Conservation (phyloP, 2,113 vertebrate genomes). For the Puma concolor region DNA sequence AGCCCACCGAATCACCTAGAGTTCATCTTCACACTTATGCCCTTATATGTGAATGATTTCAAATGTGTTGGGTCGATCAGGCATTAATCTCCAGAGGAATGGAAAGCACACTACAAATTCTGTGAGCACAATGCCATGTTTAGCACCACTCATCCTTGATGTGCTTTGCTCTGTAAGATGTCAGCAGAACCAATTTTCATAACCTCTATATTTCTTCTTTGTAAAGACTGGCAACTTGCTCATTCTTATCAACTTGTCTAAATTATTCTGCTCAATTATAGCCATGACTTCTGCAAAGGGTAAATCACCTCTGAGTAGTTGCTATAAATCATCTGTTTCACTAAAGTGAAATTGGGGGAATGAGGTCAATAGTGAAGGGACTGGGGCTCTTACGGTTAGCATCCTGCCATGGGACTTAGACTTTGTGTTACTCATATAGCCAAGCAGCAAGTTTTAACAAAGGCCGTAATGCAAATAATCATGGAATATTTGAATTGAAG, state of each 20-base stretch:
- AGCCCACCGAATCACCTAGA: neutral
- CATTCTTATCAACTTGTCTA: neutral
- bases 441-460: neutral
- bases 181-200: neutral
- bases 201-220: neutral
- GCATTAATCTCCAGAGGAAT: neutral
- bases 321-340: neutral
- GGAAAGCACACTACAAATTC: neutral
- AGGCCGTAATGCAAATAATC: neutral
- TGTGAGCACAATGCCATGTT: neutral
- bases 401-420: neutral
- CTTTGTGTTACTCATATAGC: neutral
- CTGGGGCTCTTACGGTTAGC: neutral
- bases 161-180: neutral
- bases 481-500: neutral
- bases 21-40: neutral
- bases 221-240: neutral
- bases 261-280: neutral
- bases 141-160: neutral
- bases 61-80: neutral
- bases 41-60: neutral
- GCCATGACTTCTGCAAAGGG: neutral
- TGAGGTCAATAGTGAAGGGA: accelerated
- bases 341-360: neutral
- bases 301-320: neutral